These are phyloP conservation scores for Palythoa caribaeorum DNA, from an alignment of 92 coral and sea anemone species.

Conservation along the genomic window DNA sequence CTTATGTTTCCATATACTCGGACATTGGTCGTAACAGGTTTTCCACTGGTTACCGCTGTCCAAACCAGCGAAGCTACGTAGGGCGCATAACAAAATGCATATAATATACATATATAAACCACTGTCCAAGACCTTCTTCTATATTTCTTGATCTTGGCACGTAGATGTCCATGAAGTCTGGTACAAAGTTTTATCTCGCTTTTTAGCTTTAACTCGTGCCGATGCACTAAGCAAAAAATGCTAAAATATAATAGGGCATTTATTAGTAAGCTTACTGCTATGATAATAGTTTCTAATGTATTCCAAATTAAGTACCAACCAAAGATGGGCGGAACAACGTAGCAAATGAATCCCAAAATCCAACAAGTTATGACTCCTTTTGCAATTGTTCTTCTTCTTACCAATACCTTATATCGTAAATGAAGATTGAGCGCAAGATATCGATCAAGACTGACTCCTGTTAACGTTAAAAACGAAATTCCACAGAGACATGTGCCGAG, in stretches of 20 bases:
- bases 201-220: constrained; percentile 27
- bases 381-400: neutral
- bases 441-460: constrained; percentile 22
- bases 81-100: constrained; percentile 18
- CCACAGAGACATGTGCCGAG: constrained; percentile 27
- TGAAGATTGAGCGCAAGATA: constrained; percentile 30
- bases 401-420: constrained; percentile 17
- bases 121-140: constrained; percentile 19
- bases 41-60: constrained; percentile 1
- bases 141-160: constrained; percentile 20
- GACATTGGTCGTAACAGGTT: neutral
- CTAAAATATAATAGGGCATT: constrained; percentile 8
- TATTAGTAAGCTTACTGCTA: neutral
- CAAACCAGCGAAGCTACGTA: constrained; percentile 20
- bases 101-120: neutral
- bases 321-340: constrained; percentile 15
- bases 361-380: constrained; percentile 9
- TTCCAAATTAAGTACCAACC: constrained; percentile 33
- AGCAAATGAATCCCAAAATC: constrained; percentile 5
- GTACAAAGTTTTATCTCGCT: constrained; percentile 5
- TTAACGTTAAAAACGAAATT: constrained; percentile 23
- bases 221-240: constrained; percentile 26
- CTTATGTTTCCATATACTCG: constrained; percentile 34
- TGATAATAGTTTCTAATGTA: neutral
- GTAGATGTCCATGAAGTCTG: constrained; percentile 8